phyloP scores from a whole-genome alignment of 2,113 vertebrate genomes.

The Lepus timidus region DNA sequence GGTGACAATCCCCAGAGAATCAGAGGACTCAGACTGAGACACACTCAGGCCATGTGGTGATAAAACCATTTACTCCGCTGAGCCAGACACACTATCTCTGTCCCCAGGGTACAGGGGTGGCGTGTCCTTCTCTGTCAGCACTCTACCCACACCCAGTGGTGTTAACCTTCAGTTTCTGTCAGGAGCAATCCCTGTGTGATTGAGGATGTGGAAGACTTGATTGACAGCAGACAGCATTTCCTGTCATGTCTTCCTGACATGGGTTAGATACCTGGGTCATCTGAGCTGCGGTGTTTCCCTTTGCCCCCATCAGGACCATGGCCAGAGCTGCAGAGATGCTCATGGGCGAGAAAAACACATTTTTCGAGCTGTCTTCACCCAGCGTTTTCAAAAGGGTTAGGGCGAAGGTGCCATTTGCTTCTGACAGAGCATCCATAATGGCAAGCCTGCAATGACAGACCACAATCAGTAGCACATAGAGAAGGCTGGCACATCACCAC shows the following conservation, averaged over 20 bases:
- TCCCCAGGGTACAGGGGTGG: background rate
- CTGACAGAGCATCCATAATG: conserved; percentile 89
- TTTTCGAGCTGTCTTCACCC: conserved; percentile 78
- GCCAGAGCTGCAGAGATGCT: conserved; percentile 94
- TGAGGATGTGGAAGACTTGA: background rate
- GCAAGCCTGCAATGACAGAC: background rate
- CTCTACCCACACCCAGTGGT: background rate
- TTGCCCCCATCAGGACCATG: conserved; percentile 92
- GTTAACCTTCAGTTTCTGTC: background rate
- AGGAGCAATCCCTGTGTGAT: background rate
- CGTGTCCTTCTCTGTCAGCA: background rate
- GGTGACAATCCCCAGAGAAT: background rate
- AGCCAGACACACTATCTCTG: rapidly evolving
- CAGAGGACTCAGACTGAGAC: background rate
- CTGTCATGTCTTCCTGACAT: rapidly evolving
- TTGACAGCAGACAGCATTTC: rapidly evolving
- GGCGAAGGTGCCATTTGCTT: conserved; percentile 90
- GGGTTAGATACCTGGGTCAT: conserved; percentile 90
- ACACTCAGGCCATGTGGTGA: background rate
- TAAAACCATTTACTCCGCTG: background rate
- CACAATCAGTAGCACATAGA: background rate
- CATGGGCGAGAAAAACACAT: conserved; percentile 93
- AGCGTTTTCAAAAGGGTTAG: conserved; percentile 90
- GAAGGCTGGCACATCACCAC: rapidly evolving
- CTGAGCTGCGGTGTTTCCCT: conserved; percentile 89